Evolutionary conservation across 64 coral and sea anemone genomes (phyloP), one percentile per base, ranked within the genome.

Genomic region (Porites australiensis): DNA sequence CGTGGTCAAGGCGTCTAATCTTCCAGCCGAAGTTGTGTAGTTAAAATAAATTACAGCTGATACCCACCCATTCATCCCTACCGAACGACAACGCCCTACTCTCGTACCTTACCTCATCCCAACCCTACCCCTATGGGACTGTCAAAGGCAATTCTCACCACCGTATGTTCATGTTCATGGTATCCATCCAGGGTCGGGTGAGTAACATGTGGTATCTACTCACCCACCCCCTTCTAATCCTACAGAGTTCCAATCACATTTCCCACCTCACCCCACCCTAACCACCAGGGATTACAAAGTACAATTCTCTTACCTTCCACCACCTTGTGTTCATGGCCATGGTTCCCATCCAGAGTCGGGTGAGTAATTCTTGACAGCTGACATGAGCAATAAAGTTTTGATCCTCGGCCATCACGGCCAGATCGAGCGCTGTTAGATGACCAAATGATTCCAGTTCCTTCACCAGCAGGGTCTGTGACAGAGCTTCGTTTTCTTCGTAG

Each of bases 361-460:
- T 99, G 37, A 99, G 91, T n/a, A 99, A 69, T 6, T 94, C 88
- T 77, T 99, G 98, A 48, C 98, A 99, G 65, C 90, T 76, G 15
- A 94, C 79, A 62, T 99, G 98, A 51, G 98, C 82, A 79, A 99
- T 99, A 43, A 99, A 99, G 67, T 99, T 87, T 70, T 99, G 91
- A 69, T 92, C 87, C 4, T 94, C 98, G 7, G 94, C 94, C 50
- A 89, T 90, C 19, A 87, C 90, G 47, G 94, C 98, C 21, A 99
- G 62, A 79, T 99, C 98, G 78, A 99, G 88, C 21, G 91, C 93
- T 19, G 98, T 99, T 9, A 99, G 63, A 8, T 94, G 82, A 19
- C 94, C 94, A 21, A 91, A 99, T 11, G 89, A 80, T n/a, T 94
- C 91, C 4, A 96, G 91, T 53, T 96, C 87, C 44, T 88, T 89